Percentiles rank a stretch among this genome's conserved stretches.
Conservation (phyloP, 2,888 invertebrate species). For the Pammene fasciana region DNA sequence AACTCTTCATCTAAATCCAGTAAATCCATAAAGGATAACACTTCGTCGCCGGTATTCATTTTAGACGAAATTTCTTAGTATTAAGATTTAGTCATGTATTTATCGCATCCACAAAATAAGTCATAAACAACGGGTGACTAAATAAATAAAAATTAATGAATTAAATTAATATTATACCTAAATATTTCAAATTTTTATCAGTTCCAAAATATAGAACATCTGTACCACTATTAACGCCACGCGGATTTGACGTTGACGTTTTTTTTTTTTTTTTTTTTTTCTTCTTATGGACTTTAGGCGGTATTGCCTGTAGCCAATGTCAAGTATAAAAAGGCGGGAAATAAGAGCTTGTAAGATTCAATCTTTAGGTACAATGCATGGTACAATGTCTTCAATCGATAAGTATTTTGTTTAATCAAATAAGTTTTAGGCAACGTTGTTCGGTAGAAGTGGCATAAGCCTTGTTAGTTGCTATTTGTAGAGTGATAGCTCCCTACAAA, state of each 20-base stretch:
- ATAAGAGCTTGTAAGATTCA: too few relatives aligned
- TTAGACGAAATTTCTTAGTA: constrained; percentile 44
- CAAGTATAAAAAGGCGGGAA: too few relatives aligned
- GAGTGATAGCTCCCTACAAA: too few relatives aligned
- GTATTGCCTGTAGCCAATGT: too few relatives aligned
- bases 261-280: too few relatives aligned
- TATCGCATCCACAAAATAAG: not conserved
- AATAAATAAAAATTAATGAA: not conserved
- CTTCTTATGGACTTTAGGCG: too few relatives aligned
- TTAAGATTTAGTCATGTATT: not conserved
- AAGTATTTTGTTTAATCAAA: too few relatives aligned
- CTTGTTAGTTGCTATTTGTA: too few relatives aligned
- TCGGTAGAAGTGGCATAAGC: too few relatives aligned
- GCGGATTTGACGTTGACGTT: constrained; percentile 26
- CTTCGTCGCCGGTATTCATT: constrained; percentile 52
- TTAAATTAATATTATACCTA: not conserved
- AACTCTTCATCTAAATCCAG: constrained; percentile 74
- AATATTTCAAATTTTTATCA: constrained; percentile 5
- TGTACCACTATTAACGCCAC: constrained; percentile 21
- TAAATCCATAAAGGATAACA: constrained; percentile 68
- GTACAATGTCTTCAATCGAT: too few relatives aligned
- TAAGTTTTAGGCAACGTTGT: too few relatives aligned
- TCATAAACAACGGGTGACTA: not conserved
- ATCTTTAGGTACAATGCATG: too few relatives aligned
- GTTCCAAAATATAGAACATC: constrained; percentile 29